Base-by-base conservation (phyloP, 2,113 vertebrate species). In the Tupaia chinensis region DNA sequence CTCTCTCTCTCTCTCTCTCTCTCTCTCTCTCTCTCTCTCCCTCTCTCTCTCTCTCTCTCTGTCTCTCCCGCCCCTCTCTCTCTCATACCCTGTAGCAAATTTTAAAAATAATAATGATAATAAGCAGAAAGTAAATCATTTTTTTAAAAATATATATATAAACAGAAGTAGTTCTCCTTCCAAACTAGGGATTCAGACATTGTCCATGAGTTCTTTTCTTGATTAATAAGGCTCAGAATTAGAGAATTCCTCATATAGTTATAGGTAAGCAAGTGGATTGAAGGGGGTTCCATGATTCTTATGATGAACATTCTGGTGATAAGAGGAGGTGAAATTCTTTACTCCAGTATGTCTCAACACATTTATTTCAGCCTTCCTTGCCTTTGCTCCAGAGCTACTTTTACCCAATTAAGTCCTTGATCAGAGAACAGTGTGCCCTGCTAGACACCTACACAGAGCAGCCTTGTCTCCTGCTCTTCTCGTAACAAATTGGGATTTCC, bases 151-250 rank as follows among this genome's bases (percentile, higher is more conserved):
- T 15, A n/a, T n/a, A n/a, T 91, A 4, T 29, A 79, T 73, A 69
- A 97, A 91, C 29, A 89, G 81, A 96, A 93, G 54, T 60, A 70
- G 10, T 20, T 73, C 70, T 70, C 72, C 19, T 91, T 94, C 53
- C 22, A 97, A 68, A 89, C 27, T 65, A 19, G 14, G 54, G 15
- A 86, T 70, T 89, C 60, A 91, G 76, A 79, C 34, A 91, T 83
- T 44, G 20, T 65, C 74, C 13, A 85, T 12, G 93, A 61, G 91
- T 89, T 69, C 10, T 83, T 83, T 32, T 78, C 85, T 20, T 76
- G 27, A 23, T 89, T 82, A 91, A 79, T 73, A 81, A 96, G 91
- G 20, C 27, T 86, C 53, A 70, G 44, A 60, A 78, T 44, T 85
- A 70, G 15, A 85, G 4, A 81, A 27, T 2, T 22, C 23, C 3